These are phyloP conservation scores for Saguinus midas DNA, from an alignment of 2,113 vertebrate species.

Conservation along the genomic window DNA sequence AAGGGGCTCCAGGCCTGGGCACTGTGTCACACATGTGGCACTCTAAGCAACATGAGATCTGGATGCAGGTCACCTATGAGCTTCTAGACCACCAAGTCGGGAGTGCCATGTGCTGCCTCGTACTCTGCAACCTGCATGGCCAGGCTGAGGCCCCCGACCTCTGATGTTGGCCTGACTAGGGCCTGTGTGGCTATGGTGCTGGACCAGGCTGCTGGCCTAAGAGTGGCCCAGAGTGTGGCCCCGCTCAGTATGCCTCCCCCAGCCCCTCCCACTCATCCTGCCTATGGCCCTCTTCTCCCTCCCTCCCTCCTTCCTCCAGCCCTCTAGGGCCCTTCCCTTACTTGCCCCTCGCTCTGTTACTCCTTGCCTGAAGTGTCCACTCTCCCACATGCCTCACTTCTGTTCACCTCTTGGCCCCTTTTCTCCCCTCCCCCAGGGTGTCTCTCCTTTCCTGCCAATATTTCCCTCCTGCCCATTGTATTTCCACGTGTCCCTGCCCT, in stretches of 20 bases:
- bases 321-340: neutral
- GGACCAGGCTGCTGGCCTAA: neutral
- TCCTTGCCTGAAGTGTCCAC: neutral
- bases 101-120: accelerated
- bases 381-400: neutral
- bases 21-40: neutral
- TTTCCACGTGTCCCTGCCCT: neutral
- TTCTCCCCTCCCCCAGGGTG: neutral
- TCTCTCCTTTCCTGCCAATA: neutral
- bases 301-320: no score
- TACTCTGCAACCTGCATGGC: neutral
- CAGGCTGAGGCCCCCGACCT: neutral
- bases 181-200: neutral
- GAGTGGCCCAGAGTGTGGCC: neutral
- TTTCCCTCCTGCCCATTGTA: neutral
- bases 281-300: accelerated
- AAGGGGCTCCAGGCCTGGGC: slow-evolving; percentile 43
- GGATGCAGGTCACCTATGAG: slow-evolving; percentile 53
- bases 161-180: neutral
- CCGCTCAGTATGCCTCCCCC: no score
- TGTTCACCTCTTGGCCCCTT: neutral
- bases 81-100: slow-evolving; percentile 21
- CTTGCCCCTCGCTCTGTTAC: no score
- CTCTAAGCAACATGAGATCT: slow-evolving; percentile 67
- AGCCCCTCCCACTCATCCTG: neutral